These are phyloP conservation scores for Caradrina clavipalpis DNA, from an alignment of 2,888 invertebrate genomes.

Conservation along the genomic window DNA sequence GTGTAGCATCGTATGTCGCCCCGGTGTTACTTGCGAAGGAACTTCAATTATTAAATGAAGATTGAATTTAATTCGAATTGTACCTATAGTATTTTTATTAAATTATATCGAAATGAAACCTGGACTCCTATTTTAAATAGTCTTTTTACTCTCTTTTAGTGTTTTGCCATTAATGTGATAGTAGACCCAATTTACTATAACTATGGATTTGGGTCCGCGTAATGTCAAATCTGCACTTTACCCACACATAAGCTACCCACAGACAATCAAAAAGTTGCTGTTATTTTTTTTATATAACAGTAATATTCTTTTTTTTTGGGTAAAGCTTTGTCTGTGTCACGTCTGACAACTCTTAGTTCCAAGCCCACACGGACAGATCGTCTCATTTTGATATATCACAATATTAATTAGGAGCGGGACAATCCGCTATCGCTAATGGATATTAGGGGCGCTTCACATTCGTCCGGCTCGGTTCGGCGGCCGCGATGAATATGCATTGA, in stretches of 20 bases:
- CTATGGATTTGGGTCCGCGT: neutral
- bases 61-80: neutral
- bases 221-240: no score
- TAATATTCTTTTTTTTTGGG: neutral
- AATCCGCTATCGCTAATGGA: slow-evolving; percentile 53
- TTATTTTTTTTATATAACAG: neutral
- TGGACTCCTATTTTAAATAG: neutral
- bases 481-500: slow-evolving; percentile 60
- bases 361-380: slow-evolving; percentile 19
- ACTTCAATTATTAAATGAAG: neutral
- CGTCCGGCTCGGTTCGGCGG: slow-evolving; percentile 20
- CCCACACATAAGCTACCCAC: neutral
- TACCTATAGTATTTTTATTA: neutral
- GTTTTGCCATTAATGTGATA: neutral
- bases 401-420: slow-evolving; percentile 55
- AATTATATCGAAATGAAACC: neutral
- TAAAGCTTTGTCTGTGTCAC: no score
- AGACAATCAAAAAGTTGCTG: neutral
- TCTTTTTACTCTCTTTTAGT: neutral
- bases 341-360: neutral
- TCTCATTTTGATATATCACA: slow-evolving; percentile 4
- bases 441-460: slow-evolving; percentile 53
- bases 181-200: no score
- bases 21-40: neutral
- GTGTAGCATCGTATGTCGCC: neutral